Percentiles rank a stretch among this genome's conserved stretches.
Evolutionary conservation across 1,140 invertebrate species (phyloP).

Genomic region (Pygmarrhopalites habei): DNA sequence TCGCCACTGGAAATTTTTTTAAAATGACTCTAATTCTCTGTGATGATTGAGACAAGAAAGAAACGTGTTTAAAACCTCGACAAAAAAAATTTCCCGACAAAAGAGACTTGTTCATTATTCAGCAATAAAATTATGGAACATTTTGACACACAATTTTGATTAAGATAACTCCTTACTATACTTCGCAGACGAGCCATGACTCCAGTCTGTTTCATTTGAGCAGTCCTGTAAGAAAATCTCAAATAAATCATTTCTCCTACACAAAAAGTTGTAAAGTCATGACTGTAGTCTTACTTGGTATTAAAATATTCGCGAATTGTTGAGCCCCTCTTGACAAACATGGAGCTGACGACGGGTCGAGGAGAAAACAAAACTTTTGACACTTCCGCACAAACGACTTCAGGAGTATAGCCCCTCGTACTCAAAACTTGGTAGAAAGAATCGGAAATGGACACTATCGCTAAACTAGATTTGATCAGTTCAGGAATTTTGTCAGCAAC

Average conservation of each 20-base stretch:
- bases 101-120: too few relatives aligned
- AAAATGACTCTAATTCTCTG: too few relatives aligned
- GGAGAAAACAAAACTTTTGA: background rate
- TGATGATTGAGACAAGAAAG: too few relatives aligned
- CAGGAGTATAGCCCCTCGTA: background rate
- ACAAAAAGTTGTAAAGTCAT: background rate
- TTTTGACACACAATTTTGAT: too few relatives aligned
- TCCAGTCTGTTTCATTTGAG: slow-evolving; percentile 26
- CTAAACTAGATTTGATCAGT: background rate
- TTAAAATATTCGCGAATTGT: slow-evolving; percentile 30
- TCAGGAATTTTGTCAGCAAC: slow-evolving; percentile 1
- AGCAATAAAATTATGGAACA: too few relatives aligned
- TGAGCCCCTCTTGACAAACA: slow-evolving; percentile 23
- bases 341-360: slow-evolving; percentile 11
- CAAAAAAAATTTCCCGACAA: too few relatives aligned
- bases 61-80: too few relatives aligned
- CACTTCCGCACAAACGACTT: slow-evolving; percentile 10
- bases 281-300: slow-evolving; percentile 13
- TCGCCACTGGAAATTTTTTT: too few relatives aligned
- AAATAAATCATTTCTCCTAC: too few relatives aligned
- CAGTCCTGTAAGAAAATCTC: slow-evolving; percentile 22
- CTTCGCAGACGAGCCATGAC: slow-evolving; percentile 16
- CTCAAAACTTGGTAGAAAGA: slow-evolving; percentile 26
- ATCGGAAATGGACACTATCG: slow-evolving; percentile 23
- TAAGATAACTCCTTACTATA: too few relatives aligned